phyloP scores from a whole-genome alignment of 2,888 invertebrate species.

The Poecilus cupreus region DNA sequence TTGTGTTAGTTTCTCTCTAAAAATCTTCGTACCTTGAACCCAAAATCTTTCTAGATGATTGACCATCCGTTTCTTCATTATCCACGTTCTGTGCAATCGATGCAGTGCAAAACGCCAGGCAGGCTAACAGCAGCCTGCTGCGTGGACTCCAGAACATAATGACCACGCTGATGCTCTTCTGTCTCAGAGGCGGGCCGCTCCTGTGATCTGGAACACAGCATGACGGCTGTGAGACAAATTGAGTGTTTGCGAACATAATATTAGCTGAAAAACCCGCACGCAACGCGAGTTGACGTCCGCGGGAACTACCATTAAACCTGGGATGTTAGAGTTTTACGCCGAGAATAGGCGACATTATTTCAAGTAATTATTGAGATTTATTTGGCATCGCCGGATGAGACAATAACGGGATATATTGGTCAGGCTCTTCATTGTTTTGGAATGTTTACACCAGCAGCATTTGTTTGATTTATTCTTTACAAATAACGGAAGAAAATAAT shows the following conservation, averaged over 20 bases:
- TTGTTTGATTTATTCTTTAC: constrained; percentile 13
- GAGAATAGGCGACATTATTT: not conserved
- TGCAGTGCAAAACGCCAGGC: constrained; percentile 58
- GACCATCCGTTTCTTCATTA: constrained; percentile 69
- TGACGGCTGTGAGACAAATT: constrained; percentile 8
- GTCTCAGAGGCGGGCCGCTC: not conserved
- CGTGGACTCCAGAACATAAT: not conserved
- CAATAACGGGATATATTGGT: constrained; percentile 35
- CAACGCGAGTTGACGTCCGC: not conserved
- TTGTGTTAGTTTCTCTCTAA: not conserved
- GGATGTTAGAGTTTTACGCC: not conserved
- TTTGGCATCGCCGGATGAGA: constrained; percentile 15
- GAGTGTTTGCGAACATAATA: constrained; percentile 19
- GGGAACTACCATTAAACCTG: no score
- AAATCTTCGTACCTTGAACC: constrained; percentile 74
- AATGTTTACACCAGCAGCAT: not conserved
- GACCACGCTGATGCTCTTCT: not conserved
- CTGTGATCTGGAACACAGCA: constrained; percentile 23
- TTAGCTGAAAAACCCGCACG: constrained; percentile 18
- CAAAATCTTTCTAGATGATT: constrained; percentile 76
- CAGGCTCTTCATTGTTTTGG: constrained; percentile 23
- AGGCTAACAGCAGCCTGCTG: constrained; percentile 25
- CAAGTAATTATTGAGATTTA: constrained; percentile 9
- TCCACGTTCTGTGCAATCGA: constrained; percentile 49
- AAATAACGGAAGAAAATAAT: constrained; percentile 22